These are phyloP conservation scores for Sebastes umbrosus DNA, from an alignment of 2,797 vertebrate genomes.

Conservation along the genomic window DNA sequence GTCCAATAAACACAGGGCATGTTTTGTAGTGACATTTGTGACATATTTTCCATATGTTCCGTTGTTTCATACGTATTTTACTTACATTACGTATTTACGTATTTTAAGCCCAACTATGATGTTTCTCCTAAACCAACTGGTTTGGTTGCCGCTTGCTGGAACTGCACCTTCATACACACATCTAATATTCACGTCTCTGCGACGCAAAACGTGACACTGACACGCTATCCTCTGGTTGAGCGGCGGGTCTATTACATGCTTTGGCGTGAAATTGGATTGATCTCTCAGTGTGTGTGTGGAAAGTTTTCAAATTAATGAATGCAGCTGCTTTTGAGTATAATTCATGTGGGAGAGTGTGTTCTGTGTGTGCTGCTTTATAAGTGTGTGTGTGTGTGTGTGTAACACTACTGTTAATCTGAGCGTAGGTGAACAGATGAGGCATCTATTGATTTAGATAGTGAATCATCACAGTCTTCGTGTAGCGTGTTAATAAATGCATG, in stretches of 20 bases:
- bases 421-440: neutral
- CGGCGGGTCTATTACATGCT: neutral
- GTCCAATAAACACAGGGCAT: too few species aligned
- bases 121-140: too few species aligned
- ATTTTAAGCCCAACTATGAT: too few species aligned
- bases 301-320: neutral
- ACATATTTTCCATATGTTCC: too few species aligned
- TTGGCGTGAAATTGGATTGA: neutral
- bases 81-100: too few species aligned
- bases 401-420: conserved; percentile 3
- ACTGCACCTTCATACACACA: too few species aligned
- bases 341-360: neutral
- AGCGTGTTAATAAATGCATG: conserved; percentile 1
- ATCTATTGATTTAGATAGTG: conserved; percentile 18
- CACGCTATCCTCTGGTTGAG: too few species aligned
- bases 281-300: neutral
- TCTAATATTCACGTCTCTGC: too few species aligned
- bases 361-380: neutral
- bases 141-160: too few species aligned
- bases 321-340: neutral
- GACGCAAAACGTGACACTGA: too few species aligned
- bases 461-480: conserved; percentile 15
- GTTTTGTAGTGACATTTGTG: too few species aligned
- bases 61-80: too few species aligned
- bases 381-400: neutral